Conservation (phyloP, 64 coral and sea anemone genomes). For the Dendronephthya gigantea region DNA sequence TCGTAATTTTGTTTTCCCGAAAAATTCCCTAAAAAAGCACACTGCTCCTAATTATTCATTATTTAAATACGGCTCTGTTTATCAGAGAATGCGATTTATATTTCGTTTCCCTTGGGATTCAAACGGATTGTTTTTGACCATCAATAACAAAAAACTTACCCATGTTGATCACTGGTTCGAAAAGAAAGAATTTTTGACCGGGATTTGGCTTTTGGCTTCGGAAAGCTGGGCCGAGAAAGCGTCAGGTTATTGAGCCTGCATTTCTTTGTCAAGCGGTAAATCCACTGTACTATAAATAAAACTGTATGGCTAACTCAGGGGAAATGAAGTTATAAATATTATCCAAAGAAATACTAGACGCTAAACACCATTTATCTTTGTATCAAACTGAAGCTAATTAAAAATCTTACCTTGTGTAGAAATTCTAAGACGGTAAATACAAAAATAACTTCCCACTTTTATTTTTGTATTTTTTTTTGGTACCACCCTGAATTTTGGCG, state of each 20-base stretch:
- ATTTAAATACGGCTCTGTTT: background rate
- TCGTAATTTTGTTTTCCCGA: background rate
- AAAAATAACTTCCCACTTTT: no score
- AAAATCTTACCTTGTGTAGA: no score
- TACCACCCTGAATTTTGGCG: no score
- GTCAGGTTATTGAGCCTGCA: background rate
- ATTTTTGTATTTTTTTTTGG: no score
- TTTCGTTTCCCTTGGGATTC: background rate
- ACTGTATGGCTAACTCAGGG: no score
- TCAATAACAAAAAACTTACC: background rate
- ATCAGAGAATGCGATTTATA: background rate
- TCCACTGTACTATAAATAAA: no score
- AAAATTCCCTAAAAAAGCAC: background rate
- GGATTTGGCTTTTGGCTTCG: background rate
- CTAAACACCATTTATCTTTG: no score
- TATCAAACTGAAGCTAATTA: no score
- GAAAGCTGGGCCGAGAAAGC: background rate
- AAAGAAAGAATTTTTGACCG: background rate
- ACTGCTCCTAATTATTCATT: background rate
- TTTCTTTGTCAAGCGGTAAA: background rate
- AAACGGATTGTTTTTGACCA: background rate
- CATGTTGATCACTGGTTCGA: slow-evolving; percentile 17
- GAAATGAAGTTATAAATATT: no score
- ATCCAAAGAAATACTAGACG: no score
- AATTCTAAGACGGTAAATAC: no score